Conservation (phyloP, 2,888 invertebrate genomes). For the Artemia sinica region DNA sequence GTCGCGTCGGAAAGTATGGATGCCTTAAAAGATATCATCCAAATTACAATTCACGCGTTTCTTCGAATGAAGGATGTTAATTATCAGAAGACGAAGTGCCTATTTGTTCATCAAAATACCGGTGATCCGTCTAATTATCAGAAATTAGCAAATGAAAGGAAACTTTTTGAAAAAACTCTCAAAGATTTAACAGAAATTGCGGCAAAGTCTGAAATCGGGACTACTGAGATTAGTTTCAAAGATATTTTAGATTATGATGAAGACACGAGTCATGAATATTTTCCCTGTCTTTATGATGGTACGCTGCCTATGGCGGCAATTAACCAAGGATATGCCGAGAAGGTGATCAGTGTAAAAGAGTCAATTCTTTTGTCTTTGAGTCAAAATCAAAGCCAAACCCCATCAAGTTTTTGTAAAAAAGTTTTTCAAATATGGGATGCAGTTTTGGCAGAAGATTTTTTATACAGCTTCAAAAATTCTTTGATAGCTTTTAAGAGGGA, state of each 20-base stretch:
- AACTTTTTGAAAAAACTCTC: background rate
- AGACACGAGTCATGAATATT: slow-evolving; percentile 1
- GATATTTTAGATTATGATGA: background rate
- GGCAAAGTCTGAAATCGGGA: background rate
- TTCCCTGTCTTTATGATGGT: background rate
- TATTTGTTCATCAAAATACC: background rate
- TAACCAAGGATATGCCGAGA: background rate
- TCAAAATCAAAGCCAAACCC: background rate
- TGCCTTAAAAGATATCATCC: slow-evolving; percentile 14
- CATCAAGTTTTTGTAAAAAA: background rate
- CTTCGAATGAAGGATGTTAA: background rate
- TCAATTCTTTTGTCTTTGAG: background rate
- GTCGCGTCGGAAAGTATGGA: slow-evolving; percentile 1
- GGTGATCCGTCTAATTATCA: background rate
- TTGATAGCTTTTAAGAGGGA: background rate
- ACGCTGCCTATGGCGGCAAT: background rate
- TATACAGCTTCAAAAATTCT: background rate
- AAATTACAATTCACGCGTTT: slow-evolving; percentile 10
- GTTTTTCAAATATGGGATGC: background rate
- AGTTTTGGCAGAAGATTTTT: background rate
- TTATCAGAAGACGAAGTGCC: background rate
- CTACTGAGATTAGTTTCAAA: background rate
- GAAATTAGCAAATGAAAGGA: background rate
- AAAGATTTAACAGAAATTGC: background rate
- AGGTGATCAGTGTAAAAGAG: background rate